A percentile compares a stretch with the other conserved stretches of the same genome.
These are phyloP conservation scores for Drosophila antonietae DNA, from an alignment of 2,888 invertebrate species.

Conservation along the genomic window DNA sequence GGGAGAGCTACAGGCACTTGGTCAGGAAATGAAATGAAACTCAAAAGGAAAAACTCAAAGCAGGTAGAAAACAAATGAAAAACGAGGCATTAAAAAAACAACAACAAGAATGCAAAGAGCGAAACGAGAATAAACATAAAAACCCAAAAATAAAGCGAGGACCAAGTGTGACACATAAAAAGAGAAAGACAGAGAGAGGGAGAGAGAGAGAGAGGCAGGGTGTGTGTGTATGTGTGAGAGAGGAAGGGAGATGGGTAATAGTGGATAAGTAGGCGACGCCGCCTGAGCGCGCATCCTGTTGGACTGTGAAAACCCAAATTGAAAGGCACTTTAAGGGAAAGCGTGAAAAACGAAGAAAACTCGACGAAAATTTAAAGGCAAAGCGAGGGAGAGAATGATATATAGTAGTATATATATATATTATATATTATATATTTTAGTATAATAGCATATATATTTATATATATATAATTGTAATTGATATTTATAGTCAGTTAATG, in stretches of 20 bases:
- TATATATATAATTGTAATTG: constrained; percentile 32
- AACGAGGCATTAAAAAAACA: constrained; percentile 48
- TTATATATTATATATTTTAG: not conserved
- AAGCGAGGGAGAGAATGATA: not conserved
- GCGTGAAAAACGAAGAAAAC: constrained; percentile 1
- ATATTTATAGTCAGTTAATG: constrained; percentile 60
- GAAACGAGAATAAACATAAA: constrained; percentile 38
- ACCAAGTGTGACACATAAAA: constrained; percentile 5
- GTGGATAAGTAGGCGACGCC: constrained; percentile 22
- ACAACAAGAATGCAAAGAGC: constrained; percentile 30
- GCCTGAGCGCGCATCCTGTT: constrained; percentile 55
- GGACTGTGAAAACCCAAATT: constrained; percentile 45
- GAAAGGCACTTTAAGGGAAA: constrained; percentile 47
- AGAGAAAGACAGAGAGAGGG: not conserved
- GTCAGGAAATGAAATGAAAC: constrained; percentile 77
- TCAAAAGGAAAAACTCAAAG: constrained; percentile 59
- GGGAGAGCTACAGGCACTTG: constrained; percentile 45
- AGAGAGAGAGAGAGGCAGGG: not conserved
- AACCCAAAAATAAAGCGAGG: constrained; percentile 4
- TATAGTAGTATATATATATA: not conserved
- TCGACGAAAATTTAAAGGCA: constrained; percentile 6
- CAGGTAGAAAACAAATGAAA: constrained; percentile 43
- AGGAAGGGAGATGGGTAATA: not conserved
- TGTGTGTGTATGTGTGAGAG: not conserved
- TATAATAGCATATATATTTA: not conserved